Evolutionary conservation across 2,113 vertebrate species (phyloP).

Genomic region (Entomyzon cyanotis): DNA sequence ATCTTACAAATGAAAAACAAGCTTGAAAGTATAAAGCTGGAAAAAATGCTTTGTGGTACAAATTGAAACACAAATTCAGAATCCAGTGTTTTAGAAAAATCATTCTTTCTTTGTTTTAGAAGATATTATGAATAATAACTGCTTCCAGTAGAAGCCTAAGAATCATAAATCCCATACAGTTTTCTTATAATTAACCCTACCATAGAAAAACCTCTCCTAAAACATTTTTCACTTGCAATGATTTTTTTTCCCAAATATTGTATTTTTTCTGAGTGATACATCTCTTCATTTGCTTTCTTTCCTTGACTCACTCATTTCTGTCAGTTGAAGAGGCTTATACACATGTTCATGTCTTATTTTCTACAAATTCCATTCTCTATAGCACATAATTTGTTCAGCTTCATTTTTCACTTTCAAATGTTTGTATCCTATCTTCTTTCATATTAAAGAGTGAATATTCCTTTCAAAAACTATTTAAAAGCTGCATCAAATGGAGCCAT

Average conservation of each 20-base stretch:
- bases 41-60: not conserved
- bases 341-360: not conserved
- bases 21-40: not conserved
- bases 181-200: not conserved
- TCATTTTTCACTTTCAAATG: not conserved
- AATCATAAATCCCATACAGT: not conserved
- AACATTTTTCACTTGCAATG: not conserved
- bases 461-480: not conserved
- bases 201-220: not conserved
- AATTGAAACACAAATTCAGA: not conserved
- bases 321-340: not conserved
- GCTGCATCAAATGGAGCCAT: not conserved
- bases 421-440: not conserved
- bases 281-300: not conserved
- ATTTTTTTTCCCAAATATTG: not conserved
- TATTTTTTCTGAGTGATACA: not conserved
- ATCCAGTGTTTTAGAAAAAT: not conserved
- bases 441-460: not conserved
- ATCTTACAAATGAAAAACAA: not conserved
- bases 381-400: not conserved
- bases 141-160: not conserved
- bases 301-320: not conserved
- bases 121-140: not conserved
- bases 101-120: not conserved
- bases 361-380: not conserved